Evolutionary conservation across 2,113 vertebrate genomes (phyloP).

Genomic region (Caranx ignobilis): DNA sequence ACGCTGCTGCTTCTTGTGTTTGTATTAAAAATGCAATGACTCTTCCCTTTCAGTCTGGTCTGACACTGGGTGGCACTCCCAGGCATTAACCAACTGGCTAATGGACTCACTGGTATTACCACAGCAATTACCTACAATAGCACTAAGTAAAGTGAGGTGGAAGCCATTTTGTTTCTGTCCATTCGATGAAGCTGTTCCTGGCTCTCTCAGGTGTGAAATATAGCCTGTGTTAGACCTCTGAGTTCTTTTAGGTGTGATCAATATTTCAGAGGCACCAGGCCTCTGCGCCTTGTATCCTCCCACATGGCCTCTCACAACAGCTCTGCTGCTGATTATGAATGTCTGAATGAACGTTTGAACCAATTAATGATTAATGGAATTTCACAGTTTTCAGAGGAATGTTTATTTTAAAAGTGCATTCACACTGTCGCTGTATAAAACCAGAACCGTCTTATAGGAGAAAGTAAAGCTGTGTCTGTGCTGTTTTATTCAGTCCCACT

Average conservation of each 20-base stretch:
- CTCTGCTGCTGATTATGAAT: slow-evolving; percentile 68
- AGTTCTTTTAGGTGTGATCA: slow-evolving; percentile 77
- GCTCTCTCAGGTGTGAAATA: slow-evolving; percentile 76
- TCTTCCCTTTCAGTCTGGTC: slow-evolving; percentile 39
- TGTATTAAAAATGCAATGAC: slow-evolving; percentile 74
- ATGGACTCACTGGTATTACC: slow-evolving; percentile 69
- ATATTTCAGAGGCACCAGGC: slow-evolving; percentile 76
- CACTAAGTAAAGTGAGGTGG: slow-evolving; percentile 54
- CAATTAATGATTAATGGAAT: slow-evolving; percentile 71
- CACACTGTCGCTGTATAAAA: slow-evolving; percentile 18
- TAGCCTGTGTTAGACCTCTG: slow-evolving; percentile 59
- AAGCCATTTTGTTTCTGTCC: slow-evolving; percentile 77
- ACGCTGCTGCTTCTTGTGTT: slow-evolving; percentile 64
- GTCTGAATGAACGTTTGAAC: slow-evolving; percentile 70
- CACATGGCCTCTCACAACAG: slow-evolving; percentile 58
- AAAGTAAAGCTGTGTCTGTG: slow-evolving; percentile 35
- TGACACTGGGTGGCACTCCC: slow-evolving; percentile 63
- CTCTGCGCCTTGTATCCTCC: slow-evolving; percentile 50
- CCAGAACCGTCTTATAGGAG: not conserved
- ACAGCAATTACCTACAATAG: slow-evolving; percentile 61
- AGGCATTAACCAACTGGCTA: slow-evolving; percentile 73
- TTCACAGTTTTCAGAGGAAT: slow-evolving; percentile 58
- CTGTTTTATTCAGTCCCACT: slow-evolving; percentile 41
- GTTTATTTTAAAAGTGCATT: slow-evolving; percentile 74
- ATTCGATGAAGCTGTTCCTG: slow-evolving; percentile 58